These are phyloP conservation scores for Trachymyrmex cornetzi DNA, from an alignment of 1,140 invertebrate genomes.

Conservation along the genomic window DNA sequence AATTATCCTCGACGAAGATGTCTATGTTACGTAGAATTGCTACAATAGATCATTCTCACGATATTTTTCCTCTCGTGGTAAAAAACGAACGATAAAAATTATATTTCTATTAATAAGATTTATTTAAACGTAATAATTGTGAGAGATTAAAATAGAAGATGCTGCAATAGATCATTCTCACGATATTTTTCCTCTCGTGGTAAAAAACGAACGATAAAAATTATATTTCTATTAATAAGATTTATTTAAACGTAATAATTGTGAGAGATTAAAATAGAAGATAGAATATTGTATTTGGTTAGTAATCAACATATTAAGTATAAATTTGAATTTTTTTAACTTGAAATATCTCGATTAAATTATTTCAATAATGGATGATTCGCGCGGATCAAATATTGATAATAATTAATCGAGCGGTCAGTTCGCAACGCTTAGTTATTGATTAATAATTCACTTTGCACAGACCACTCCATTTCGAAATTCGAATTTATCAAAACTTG, in stretches of 20 bases:
- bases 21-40: background rate
- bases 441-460: slow-evolving; percentile 32
- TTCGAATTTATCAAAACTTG: slow-evolving; percentile 29
- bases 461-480: slow-evolving; percentile 16
- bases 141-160: slow-evolving; percentile 4
- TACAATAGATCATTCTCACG: background rate
- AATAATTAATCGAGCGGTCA: slow-evolving; percentile 37
- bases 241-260: background rate
- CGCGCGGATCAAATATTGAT: slow-evolving; percentile 25
- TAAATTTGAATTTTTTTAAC: slow-evolving; percentile 7
- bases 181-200: background rate
- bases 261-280: slow-evolving; percentile 4
- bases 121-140: background rate
- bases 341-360: slow-evolving; percentile 4
- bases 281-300: background rate
- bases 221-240: background rate
- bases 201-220: background rate
- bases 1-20: background rate
- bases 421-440: background rate
- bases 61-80: background rate
- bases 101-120: background rate
- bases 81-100: background rate
- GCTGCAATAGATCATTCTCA: background rate
- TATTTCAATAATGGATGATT: slow-evolving; percentile 13
- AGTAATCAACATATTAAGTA: slow-evolving; percentile 3